phyloP scores from a whole-genome alignment of 2,888 invertebrate genomes.

The Himalopsyche kuldschensis region DNA sequence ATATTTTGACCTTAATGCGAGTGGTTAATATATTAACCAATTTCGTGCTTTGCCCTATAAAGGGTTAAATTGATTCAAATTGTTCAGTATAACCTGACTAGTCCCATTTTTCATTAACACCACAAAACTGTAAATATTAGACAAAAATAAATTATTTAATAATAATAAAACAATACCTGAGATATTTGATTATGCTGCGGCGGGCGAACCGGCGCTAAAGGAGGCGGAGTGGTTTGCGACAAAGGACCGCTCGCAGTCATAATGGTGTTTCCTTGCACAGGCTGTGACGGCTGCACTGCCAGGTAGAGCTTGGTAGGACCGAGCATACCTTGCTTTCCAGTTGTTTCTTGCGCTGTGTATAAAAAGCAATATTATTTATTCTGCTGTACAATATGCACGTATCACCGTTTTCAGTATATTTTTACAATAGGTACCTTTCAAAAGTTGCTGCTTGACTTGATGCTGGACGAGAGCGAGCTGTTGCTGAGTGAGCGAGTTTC shows the following conservation, averaged over 20 bases:
- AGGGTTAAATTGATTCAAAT: no score
- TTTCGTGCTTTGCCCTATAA: no score
- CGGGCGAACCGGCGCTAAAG: slow-evolving; percentile 43
- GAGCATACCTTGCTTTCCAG: slow-evolving; percentile 81
- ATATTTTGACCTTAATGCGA: no score
- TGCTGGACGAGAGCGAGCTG: slow-evolving; percentile 83
- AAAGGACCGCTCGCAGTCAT: slow-evolving; percentile 49
- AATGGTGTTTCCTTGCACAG: slow-evolving; percentile 48
- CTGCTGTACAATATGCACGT: neutral
- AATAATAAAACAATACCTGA: slow-evolving; percentile 39
- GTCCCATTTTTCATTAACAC: no score
- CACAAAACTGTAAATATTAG: no score
- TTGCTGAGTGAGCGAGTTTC: slow-evolving; percentile 79
- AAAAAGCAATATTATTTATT: neutral
- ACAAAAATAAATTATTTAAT: slow-evolving; percentile 5
- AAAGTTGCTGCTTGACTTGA: slow-evolving; percentile 84
- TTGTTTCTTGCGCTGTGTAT: slow-evolving; percentile 77
- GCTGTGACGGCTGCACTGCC: slow-evolving; percentile 75
- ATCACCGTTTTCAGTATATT: neutral
- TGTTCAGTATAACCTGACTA: no score
- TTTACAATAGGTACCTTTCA: slow-evolving; percentile 67
- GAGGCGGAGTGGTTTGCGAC: slow-evolving; percentile 48
- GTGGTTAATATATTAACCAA: no score
- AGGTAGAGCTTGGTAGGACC: slow-evolving; percentile 86
- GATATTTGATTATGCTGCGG: slow-evolving; percentile 37